Conservation (phyloP, 2,797 vertebrate species). For the Microctenopoma lineatum region DNA sequence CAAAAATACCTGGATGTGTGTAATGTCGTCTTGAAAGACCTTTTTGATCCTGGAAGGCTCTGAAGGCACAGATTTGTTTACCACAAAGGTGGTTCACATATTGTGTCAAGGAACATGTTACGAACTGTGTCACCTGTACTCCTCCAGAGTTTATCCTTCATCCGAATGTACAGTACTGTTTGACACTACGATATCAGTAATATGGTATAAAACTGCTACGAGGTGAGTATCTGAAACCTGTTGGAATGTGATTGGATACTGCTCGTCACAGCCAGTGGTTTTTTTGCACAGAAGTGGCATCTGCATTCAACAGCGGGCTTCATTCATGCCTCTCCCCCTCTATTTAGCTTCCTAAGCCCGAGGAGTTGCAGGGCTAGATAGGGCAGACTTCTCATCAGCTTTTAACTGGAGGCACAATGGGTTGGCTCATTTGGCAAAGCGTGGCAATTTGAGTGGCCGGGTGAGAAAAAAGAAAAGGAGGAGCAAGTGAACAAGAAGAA, state of each 20-base stretch:
- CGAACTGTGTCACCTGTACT: not conserved
- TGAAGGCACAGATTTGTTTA: slow-evolving; percentile 2
- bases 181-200: slow-evolving; percentile 20
- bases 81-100: not conserved
- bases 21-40: slow-evolving; percentile 12
- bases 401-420: slow-evolving; percentile 65
- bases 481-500: slow-evolving; percentile 30
- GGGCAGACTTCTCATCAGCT: slow-evolving; percentile 61
- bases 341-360: slow-evolving; percentile 48
- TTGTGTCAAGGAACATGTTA: not conserved
- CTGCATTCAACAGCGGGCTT: slow-evolving; percentile 28
- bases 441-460: slow-evolving; percentile 70
- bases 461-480: slow-evolving; percentile 50
- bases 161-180: slow-evolving; percentile 22
- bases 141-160: slow-evolving; percentile 30
- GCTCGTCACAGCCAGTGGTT: slow-evolving; percentile 29
- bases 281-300: slow-evolving; percentile 25
- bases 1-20: slow-evolving; percentile 3
- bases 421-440: slow-evolving; percentile 70
- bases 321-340: slow-evolving; percentile 44
- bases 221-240: slow-evolving; percentile 29
- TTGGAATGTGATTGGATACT: slow-evolving; percentile 28
- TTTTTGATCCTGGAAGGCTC: slow-evolving; percentile 14
- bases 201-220: slow-evolving; percentile 19
- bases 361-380: slow-evolving; percentile 34